These are phyloP conservation scores for Ceraclea dissimilis DNA, from an alignment of 2,888 invertebrate genomes.

Conservation along the genomic window DNA sequence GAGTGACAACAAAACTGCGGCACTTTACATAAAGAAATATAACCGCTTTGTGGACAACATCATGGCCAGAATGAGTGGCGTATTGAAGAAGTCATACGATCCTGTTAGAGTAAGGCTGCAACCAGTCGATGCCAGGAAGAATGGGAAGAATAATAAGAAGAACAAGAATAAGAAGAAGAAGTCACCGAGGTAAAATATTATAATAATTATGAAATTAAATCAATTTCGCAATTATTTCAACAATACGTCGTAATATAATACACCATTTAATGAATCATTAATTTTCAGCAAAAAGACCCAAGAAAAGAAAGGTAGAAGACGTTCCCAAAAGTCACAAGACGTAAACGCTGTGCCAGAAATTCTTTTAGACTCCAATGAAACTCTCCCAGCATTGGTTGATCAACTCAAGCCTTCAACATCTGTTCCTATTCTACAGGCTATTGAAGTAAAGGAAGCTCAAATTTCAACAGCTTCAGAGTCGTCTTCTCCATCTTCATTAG, in stretches of 20 bases:
- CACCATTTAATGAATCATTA: not conserved
- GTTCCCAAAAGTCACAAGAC: conserved; percentile 26
- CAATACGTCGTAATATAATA: not conserved
- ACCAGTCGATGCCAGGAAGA: conserved; percentile 48
- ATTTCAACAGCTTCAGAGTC: not conserved
- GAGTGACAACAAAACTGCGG: conserved; percentile 27
- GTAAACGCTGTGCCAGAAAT: not conserved
- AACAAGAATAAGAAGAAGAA: conserved; percentile 45
- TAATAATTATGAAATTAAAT: not conserved
- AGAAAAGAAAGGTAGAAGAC: conserved; percentile 3
- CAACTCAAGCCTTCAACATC: conserved; percentile 1
- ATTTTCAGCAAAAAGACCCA: conserved; percentile 7
- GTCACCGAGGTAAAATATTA: conserved; percentile 20
- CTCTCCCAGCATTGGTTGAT: not conserved
- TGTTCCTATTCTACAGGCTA: not conserved
- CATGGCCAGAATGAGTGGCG: conserved; percentile 72
- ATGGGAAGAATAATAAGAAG: conserved; percentile 37
- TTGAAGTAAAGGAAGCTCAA: not conserved
- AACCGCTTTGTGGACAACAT: conserved; percentile 81
- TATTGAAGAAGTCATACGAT: conserved; percentile 71
- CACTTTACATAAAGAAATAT: conserved; percentile 71
- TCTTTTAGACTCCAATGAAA: conserved; percentile 7
- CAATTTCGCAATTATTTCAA: not conserved
- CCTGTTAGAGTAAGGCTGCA: conserved; percentile 73
- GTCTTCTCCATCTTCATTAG: not conserved